phyloP scores from a whole-genome alignment of 1,140 invertebrate genomes.

The Heliothis subflexa region DNA sequence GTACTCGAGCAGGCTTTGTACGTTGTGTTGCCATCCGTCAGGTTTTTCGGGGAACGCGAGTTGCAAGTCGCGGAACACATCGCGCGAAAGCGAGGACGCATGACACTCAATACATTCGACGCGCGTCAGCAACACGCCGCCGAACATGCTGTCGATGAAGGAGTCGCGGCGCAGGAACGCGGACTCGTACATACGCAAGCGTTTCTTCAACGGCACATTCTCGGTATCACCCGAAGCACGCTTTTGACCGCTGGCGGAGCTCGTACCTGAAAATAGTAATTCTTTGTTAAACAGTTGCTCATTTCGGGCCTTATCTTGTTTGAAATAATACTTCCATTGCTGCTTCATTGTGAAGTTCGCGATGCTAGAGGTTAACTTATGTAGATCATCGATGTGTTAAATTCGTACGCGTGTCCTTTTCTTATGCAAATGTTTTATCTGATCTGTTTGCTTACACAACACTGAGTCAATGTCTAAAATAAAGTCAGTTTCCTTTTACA shows the following conservation, averaged over 20 bases:
- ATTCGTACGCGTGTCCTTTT: not conserved
- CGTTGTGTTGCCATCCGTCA: slow-evolving; percentile 85
- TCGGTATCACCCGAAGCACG: slow-evolving; percentile 47
- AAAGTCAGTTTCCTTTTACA: too few species aligned
- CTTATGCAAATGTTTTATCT: too few species aligned
- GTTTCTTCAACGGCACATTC: slow-evolving; percentile 59
- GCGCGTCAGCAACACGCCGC: slow-evolving; percentile 90
- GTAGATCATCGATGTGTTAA: not conserved
- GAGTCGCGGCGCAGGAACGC: slow-evolving; percentile 65
- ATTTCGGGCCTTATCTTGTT: not conserved
- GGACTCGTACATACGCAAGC: slow-evolving; percentile 56
- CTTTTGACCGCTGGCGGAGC: slow-evolving; percentile 51
- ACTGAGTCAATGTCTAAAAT: too few species aligned
- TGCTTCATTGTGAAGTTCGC: too few species aligned
- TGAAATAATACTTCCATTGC: not conserved
- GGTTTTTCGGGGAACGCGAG: slow-evolving; percentile 91
- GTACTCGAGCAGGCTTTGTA: slow-evolving; percentile 91
- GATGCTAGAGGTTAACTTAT: too few species aligned
- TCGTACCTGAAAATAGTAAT: slow-evolving; percentile 52
- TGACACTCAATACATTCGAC: slow-evolving; percentile 91
- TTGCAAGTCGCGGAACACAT: slow-evolving; percentile 93
- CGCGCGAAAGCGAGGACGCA: slow-evolving; percentile 90
- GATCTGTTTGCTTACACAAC: too few species aligned
- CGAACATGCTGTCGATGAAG: slow-evolving; percentile 86
- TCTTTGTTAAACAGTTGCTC: not conserved